Evolutionary conservation across 2,888 invertebrate genomes (phyloP).

Genomic region (Apodemia mormo): DNA sequence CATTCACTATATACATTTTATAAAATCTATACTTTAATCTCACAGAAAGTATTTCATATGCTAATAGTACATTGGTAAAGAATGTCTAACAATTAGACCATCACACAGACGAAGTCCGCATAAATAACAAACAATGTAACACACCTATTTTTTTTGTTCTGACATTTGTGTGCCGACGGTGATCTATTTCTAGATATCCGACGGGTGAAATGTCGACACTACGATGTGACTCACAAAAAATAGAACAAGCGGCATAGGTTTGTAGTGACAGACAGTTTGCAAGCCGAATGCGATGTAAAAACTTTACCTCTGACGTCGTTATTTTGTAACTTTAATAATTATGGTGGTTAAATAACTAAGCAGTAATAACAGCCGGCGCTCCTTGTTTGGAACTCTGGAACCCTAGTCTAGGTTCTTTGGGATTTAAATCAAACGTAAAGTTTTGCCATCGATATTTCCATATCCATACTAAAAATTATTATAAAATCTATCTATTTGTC

Average conservation of each 20-base stretch:
- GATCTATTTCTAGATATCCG: constrained; percentile 43
- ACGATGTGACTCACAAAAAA: constrained; percentile 13
- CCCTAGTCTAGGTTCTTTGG: too few species aligned
- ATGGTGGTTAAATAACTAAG: too few species aligned
- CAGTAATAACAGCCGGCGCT: too few species aligned
- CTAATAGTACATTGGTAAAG: constrained; percentile 4
- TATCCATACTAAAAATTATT: too few species aligned
- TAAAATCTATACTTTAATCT: not conserved
- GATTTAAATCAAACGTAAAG: too few species aligned
- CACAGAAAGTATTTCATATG: constrained; percentile 3
- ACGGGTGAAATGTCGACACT: constrained; percentile 37
- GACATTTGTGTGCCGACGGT: constrained; percentile 41
- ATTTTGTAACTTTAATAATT: not conserved
- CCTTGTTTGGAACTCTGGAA: too few species aligned
- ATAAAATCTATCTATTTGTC: too few species aligned
- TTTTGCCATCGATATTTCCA: too few species aligned
- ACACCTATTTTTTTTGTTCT: constrained; percentile 34
- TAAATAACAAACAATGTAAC: constrained; percentile 33
- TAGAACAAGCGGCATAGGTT: constrained; percentile 12
- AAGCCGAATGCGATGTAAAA: not conserved
- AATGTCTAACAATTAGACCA: constrained; percentile 16
- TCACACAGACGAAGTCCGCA: constrained; percentile 4
- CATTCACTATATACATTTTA: not conserved
- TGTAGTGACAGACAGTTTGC: not conserved
- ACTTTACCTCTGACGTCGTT: not conserved